Evolutionary conservation across 1,140 invertebrate genomes (phyloP), one percentile per base, ranked within the genome.

Genomic region (Oncopeltus fasciatus): DNA sequence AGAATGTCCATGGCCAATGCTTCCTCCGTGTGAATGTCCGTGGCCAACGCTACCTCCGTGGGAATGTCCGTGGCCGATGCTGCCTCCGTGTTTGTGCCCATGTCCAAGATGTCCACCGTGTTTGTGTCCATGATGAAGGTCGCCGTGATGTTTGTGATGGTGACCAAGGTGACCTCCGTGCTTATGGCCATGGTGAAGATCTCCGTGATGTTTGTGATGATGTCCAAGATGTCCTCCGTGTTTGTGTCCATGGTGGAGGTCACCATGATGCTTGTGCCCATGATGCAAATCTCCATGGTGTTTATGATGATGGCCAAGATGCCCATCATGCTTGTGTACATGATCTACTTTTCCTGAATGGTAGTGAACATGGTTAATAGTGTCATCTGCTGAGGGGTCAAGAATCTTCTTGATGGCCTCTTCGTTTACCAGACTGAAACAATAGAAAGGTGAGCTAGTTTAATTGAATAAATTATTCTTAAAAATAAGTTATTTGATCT

Each of bases 311-410:
- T 61, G 59, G 18, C 59, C 59, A 16, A 61, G 14, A 14, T 28
- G 24, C 8, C 59, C 59, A 27, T 28, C 59, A 44, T 61, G 59
- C 20, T 61, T 61, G 28, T 61, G 59, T n/a, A 61, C n/a, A 49
- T 61, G 59, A 24, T 61, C 59, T 14, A 61, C 59, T 11, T 47
- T 51, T 2, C 59, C 59, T 28, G 20, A 4, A 51, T 61, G 59
- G 46, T 61, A 61, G 51, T 61, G 59, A 8, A 61, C 46, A 44
- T 61, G 59, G 12, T 61, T 20, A 29, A 61, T 61, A 4, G 59
- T 24, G 16, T 61, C 59, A n/a, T 61, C 59, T 3, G 26, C 59
- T 2, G 43, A 20, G 11, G 43, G 18, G 47, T 38, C 31, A 38
- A 38, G 5, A 14, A 14, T 14, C 5, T 38, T 38, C 31, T 38